These are phyloP conservation scores for Drosophila fungiperda DNA, from an alignment of 2,888 invertebrate genomes.

Conservation along the genomic window DNA sequence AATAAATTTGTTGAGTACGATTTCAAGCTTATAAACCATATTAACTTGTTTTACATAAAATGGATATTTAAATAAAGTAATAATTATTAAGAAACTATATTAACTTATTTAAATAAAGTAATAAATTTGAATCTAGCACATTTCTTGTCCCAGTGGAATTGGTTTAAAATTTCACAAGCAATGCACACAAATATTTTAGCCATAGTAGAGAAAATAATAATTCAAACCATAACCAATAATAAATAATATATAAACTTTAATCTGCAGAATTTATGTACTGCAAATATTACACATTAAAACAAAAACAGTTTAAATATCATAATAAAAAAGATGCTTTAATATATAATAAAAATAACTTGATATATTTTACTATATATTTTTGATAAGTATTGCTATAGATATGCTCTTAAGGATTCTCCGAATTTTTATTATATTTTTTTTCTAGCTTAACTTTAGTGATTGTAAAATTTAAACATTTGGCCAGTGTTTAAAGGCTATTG, in stretches of 20 bases:
- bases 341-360: background rate
- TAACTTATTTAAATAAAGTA: background rate
- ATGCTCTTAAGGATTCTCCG: background rate
- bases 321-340: background rate
- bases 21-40: background rate
- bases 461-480: slow-evolving; percentile 34
- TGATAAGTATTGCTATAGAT: background rate
- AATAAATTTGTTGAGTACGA: background rate
- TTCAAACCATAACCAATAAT: background rate
- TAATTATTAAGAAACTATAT: background rate
- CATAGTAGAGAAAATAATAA: background rate
- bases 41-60: background rate
- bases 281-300: background rate
- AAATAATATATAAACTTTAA: background rate
- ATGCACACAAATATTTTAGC: background rate
- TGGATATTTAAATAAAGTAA: background rate
- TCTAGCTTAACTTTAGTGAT: slow-evolving; percentile 1
- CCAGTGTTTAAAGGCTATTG: slow-evolving; percentile 41
- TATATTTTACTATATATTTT: background rate
- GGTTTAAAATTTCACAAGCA: too few relatives aligned
- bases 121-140: background rate
- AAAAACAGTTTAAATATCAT: background rate
- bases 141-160: background rate
- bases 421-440: background rate
- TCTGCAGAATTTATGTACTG: background rate